Base-by-base conservation (phyloP, 2,113 vertebrate genomes). In the Ornithorhynchus anatinus region DNA sequence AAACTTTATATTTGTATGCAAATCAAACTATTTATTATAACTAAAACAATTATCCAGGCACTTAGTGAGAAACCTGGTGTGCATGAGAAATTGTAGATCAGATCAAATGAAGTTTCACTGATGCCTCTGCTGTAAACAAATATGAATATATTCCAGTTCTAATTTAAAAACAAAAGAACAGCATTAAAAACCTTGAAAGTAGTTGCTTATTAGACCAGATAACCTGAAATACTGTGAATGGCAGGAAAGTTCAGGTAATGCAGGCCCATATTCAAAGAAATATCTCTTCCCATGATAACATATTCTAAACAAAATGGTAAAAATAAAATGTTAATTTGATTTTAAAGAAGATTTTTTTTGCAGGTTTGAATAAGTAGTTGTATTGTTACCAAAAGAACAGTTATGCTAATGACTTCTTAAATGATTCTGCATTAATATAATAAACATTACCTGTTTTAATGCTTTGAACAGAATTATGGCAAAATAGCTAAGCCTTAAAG, bases 1-100 rank as follows among this genome's bases (percentile, higher is more conserved):
- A 89, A 94, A 92, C 91, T 91, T 91, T 90, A 90, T 89, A 88
- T 93, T 91, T 92, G 92, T 93, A 92, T 92, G 92, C 88, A 90
- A 92, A 92, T 90, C 78, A 89, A 89, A 84, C 89, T 87, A 93
- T 91, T 92, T 94, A 91, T 93, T 91, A 92, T 90, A 72, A 80
- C 85, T 88, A 74, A 90, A 89, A 92, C 89, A 91, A 88, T 93
- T 91, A 90, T 79, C 74, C 81, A 85, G 85, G 83, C 75, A 81
- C 81, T 89, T 88, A 90, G 79, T 83, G 82, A 62, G 84, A 78
- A 82, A 82, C 88, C 89, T 84, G 79, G 84, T 86, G 58, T 86
- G 79, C 75, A 80, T 84, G 81, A 79, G 78, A 89, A 88, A 65
- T 83, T 78, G 77, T 83, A 80, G 85, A 86, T 89, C 85, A 88